Conservation (phyloP, 2,888 invertebrate genomes). For the Lepetodrilus schrolli region DNA sequence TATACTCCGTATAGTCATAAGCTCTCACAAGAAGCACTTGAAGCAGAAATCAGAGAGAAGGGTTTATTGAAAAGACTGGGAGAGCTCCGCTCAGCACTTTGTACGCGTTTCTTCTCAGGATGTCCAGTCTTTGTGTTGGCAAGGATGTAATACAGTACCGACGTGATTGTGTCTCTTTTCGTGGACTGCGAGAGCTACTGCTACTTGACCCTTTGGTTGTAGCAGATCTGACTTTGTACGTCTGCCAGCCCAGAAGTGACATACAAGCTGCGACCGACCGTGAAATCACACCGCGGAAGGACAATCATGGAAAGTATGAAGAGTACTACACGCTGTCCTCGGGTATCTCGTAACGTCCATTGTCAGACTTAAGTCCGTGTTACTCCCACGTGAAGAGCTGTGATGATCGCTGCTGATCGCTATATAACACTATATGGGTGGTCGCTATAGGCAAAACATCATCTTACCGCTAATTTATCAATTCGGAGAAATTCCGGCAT, state of each 20-base stretch:
- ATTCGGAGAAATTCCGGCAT: constrained; percentile 20
- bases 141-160: not conserved
- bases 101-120: not conserved
- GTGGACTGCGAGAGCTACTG: not conserved
- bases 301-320: constrained; percentile 1
- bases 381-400: constrained; percentile 10
- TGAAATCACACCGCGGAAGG: constrained; percentile 12
- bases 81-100: constrained; percentile 3
- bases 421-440: not conserved
- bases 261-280: not conserved
- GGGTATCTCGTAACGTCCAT: constrained; percentile 25
- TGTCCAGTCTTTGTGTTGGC: not conserved
- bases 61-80: not conserved
- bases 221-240: not conserved
- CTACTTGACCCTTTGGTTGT: constrained; percentile 18
- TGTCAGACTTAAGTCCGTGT: constrained; percentile 7
- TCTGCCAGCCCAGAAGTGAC: not conserved
- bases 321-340: constrained; percentile 3
- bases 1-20: constrained; percentile 13
- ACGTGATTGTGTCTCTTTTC: not conserved
- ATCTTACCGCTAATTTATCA: constrained; percentile 21
- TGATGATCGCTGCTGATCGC: constrained; percentile 9
- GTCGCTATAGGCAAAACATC: not conserved
- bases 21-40: constrained; percentile 5
- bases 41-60: not conserved